Conservation (phyloP, 1,140 invertebrate genomes). For the Musca domestica region DNA sequence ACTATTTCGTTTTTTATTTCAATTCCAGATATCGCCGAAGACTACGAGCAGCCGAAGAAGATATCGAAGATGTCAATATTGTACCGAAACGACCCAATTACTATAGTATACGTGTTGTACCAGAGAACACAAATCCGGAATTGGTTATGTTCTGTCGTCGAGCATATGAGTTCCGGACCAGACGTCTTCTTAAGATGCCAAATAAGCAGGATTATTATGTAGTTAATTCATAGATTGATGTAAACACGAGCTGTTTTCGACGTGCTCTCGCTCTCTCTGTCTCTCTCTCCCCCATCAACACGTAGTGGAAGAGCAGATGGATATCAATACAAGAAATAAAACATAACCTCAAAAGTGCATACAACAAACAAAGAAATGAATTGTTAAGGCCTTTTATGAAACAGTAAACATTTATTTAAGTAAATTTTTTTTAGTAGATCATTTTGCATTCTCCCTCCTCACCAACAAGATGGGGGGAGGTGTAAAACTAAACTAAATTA, state of each 20-base stretch:
- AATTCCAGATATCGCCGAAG: slow-evolving; percentile 58
- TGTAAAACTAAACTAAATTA: too few relatives aligned
- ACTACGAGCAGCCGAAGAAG: slow-evolving; percentile 59
- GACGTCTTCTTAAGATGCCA: slow-evolving; percentile 71
- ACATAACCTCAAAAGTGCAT: slow-evolving; percentile 1
- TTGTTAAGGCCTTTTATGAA: slow-evolving; percentile 19
- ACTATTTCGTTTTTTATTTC: too few relatives aligned
- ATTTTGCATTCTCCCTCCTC: too few relatives aligned
- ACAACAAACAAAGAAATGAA: slow-evolving; percentile 3
- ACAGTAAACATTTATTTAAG: background rate
- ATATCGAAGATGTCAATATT: slow-evolving; percentile 52
- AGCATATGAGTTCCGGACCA: slow-evolving; percentile 91
- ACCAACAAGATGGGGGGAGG: too few relatives aligned
- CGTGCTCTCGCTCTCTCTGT: too few relatives aligned
- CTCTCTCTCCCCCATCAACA: too few relatives aligned
- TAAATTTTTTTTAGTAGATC: too few relatives aligned
- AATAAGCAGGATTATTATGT: slow-evolving; percentile 38
- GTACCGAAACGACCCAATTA: slow-evolving; percentile 38
- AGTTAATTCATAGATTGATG: slow-evolving; percentile 13
- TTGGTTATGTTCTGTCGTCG: slow-evolving; percentile 91
- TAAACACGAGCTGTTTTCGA: background rate
- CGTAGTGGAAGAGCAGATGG: too few relatives aligned
- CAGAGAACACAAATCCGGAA: slow-evolving; percentile 72
- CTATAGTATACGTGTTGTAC: slow-evolving; percentile 60
- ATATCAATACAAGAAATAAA: background rate